A percentile compares a stretch with the other conserved stretches of the same genome.
Conservation (phyloP, 2,797 vertebrate genomes). For the Xiphorhynchus erythropygius region DNA sequence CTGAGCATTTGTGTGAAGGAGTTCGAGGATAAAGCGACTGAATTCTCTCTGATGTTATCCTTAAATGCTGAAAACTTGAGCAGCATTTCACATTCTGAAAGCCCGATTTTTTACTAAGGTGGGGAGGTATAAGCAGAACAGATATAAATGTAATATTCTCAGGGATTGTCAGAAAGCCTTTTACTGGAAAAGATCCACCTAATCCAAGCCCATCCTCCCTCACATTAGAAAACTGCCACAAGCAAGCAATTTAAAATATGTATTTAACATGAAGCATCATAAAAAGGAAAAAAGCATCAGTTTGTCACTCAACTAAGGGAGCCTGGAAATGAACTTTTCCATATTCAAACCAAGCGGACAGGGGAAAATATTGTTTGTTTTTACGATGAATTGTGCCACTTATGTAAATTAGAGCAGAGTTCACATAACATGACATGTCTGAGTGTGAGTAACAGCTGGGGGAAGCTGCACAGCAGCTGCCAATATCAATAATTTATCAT, state of each 20-base stretch:
- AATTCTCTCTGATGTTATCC: neutral
- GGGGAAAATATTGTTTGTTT: neutral
- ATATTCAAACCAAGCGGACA: neutral
- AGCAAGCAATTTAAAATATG: no score
- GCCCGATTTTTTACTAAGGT: neutral
- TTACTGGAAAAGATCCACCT: neutral
- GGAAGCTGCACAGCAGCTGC: constrained; percentile 20
- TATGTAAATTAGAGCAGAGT: neutral
- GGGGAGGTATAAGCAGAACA: neutral
- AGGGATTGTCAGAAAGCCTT: neutral
- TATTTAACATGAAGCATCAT: no score
- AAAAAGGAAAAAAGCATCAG: neutral
- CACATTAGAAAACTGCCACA: no score
- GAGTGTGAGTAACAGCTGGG: constrained; percentile 32
- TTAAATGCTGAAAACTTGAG: neutral
- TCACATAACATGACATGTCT: neutral
- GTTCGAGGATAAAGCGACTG: neutral
- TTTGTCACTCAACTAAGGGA: neutral
- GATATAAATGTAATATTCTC: neutral
- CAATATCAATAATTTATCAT: constrained; percentile 55
- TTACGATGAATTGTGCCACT: neutral
- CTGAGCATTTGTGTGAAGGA: neutral
- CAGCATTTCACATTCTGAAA: neutral
- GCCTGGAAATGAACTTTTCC: neutral
- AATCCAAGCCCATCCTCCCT: neutral